Evolutionary conservation across 2,888 invertebrate genomes (phyloP).

Genomic region (Papilio protenor): DNA sequence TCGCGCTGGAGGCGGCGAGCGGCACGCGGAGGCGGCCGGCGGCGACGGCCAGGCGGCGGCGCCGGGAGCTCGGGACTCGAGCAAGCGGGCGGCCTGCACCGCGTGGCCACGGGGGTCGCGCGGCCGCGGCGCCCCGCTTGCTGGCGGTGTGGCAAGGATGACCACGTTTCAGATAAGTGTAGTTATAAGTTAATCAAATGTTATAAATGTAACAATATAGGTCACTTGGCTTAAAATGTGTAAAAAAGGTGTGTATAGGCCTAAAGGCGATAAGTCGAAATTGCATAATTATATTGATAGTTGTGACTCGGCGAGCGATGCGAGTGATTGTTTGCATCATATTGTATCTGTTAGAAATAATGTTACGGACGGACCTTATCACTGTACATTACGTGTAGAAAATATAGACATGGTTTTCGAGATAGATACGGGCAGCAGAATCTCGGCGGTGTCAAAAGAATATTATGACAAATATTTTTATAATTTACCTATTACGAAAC

Average conservation of each 20-base stretch:
- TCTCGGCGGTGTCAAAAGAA: neutral
- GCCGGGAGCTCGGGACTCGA: conserved; percentile 30
- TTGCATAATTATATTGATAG: conserved; percentile 3
- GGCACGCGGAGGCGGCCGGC: conserved; percentile 39
- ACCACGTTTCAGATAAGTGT: neutral
- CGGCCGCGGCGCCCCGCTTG: conserved; percentile 4
- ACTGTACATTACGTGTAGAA: neutral
- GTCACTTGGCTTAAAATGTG: neutral
- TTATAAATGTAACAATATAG: neutral
- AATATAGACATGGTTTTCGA: neutral
- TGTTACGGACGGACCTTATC: neutral
- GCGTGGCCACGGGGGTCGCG: conserved; percentile 5
- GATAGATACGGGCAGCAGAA: neutral
- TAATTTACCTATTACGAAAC: conserved; percentile 1
- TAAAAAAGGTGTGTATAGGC: neutral
- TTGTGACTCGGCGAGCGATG: conserved; percentile 3
- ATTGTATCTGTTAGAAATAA: neutral
- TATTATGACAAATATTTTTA: neutral
- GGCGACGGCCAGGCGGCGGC: conserved; percentile 21
- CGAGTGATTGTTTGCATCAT: neutral
- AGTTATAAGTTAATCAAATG: neutral
- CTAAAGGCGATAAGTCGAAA: neutral
- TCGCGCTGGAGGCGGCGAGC: conserved; percentile 18
- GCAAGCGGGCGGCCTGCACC: conserved; percentile 19
- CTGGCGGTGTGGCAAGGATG: conserved; percentile 36